Base-by-base conservation (phyloP, 92 coral and sea anemone species). In the Palythoa heliodiscus region DNA sequence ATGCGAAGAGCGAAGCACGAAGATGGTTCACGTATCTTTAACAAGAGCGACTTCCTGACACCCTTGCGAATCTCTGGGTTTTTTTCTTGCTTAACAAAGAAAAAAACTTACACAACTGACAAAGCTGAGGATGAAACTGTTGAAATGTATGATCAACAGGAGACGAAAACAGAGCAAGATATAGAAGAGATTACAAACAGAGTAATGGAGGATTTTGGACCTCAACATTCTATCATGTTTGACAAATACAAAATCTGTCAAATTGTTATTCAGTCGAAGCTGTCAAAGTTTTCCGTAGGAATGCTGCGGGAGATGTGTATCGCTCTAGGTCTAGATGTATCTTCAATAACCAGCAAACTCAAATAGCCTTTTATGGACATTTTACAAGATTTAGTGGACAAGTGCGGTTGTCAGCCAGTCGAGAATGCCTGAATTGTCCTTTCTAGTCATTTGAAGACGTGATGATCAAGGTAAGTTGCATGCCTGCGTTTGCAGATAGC, bases 351-450 rank as follows among this genome's bases (percentile, higher is more conserved):
- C 72, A 73, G 73, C 48, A 90, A 90, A 77, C 71, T 90, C 61
- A 90, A 87, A 85, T 72, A 87, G 70, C 92, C 92, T 14, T 90
- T 86, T 71, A 85, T 87, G 73, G 92, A 86, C 75, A 24, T 80
- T 70, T 40, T 89, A 53, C 52, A 71, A 37, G 87, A 73, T 47
- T 74, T 90, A 66, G 92, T 87, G 77, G 87, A 75, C 78, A 66
- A 73, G 66, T 90, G 92, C 72, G 82, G 71, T 66, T 66, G 71
- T 4, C 25, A 66, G 58, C 80, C 75, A 24, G 83, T 70, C 35
- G 12, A 78, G 24, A 70, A 66, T 60, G 83, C 83, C 83, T 22
- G 20, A 76, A 52, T 20, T 47, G 64, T 67, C 60, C 47, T 70
- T 79, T 79, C 14, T 79, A 66, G 20, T 66, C 37, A 2, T 66